These are phyloP conservation scores for Puma concolor DNA, from an alignment of 2,113 vertebrate species.

Conservation along the genomic window DNA sequence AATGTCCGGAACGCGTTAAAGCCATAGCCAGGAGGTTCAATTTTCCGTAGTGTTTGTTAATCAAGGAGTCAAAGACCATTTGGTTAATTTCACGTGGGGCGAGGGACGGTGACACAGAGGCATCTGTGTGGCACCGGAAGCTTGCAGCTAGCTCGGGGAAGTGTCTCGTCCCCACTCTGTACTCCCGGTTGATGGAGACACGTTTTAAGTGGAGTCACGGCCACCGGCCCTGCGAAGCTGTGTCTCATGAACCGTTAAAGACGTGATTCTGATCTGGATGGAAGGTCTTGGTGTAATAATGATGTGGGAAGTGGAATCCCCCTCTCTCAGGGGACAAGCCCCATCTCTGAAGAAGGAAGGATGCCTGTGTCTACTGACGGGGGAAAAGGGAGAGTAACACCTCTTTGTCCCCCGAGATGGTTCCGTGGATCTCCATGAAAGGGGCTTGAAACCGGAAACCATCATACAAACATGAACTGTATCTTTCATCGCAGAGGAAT, in stretches of 20 bases:
- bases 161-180: not conserved
- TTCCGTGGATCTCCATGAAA: not conserved
- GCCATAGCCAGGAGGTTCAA: not conserved
- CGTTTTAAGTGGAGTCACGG: not conserved
- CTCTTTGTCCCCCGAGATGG: not conserved
- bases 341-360: not conserved
- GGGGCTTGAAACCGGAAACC: not conserved
- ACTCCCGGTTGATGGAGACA: not conserved
- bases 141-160: not conserved
- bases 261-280: not conserved
- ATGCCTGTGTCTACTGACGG: not conserved
- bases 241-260: not conserved
- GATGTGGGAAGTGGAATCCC: not conserved
- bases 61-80: not conserved
- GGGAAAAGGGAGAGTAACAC: not conserved
- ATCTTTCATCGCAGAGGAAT: not conserved
- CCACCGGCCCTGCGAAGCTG: not conserved
- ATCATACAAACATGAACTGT: not conserved
- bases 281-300: not conserved
- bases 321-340: not conserved
- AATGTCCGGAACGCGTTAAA: not conserved
- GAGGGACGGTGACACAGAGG: not conserved
- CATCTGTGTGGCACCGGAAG: not conserved
- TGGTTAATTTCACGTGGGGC: not conserved
- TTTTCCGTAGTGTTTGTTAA: not conserved